Base-by-base conservation (phyloP, 1,140 invertebrate species). In the Neoseiulus cucumeris region DNA sequence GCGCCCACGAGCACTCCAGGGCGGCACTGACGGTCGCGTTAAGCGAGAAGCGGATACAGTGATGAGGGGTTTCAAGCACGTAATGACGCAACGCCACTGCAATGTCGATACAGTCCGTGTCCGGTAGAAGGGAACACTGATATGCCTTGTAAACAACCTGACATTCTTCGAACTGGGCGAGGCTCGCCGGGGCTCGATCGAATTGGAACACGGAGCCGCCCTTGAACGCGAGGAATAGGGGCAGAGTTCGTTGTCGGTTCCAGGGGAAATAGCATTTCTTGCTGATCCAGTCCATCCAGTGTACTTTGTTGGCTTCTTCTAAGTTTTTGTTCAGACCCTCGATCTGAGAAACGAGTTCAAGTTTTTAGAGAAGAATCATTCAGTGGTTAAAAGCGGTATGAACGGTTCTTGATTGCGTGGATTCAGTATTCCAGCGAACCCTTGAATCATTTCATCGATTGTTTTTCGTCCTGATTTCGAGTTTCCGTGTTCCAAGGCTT, bases 261-360 rank as follows among this genome's bases (percentile, higher is more conserved):
- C 51, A 59, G 25, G 51, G 51, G 22, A 59, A 59, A 9, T 59
- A 59, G 51, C 51, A 59, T 25, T 59, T 59, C 33, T 59, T 59
- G 22, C 51, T 59, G 51, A 59, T 59, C 51, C 51, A 59, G 33
- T 59, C 51, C 51, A 59, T 59, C 51, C 51, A 59, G 22, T 59
- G 51, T 18, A 59, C 33, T 59, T 25, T 59, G 22, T 59, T 59
- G 25, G 51, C 51, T 9, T 59, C 51, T 33, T 59, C 51, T n/a
- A 29, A 20, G 33, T 59, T 59, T 25, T 33, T 25, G 22, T 59
- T 59, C 9, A 59, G 14, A 12, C 33, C 25, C 22, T 59, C 51
- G 22, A 59, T 59, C 51, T 59, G 51, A n/a, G 25, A 59, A 59
- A 20, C 22, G 33, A 18, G 4, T 39, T 9, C 33, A 4, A 39